These are phyloP conservation scores for Eptesicus fuscus DNA, from an alignment of 2,113 vertebrate species.

Conservation along the genomic window DNA sequence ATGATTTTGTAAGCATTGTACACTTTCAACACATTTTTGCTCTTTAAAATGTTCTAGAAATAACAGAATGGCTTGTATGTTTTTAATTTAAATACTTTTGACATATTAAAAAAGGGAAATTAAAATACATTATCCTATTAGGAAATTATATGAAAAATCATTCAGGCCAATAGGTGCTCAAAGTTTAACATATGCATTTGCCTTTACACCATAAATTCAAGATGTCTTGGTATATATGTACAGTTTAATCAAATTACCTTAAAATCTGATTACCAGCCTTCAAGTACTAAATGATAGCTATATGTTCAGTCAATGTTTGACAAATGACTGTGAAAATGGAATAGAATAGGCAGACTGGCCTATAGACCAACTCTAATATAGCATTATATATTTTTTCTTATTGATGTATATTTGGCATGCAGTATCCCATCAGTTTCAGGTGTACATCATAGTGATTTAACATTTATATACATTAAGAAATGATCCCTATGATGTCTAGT, in stretches of 20 bases:
- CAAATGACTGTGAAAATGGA: background rate
- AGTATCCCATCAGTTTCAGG: background rate
- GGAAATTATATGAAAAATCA: background rate
- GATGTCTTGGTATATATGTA: background rate
- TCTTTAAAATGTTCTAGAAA: constrained; percentile 5
- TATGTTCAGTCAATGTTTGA: background rate
- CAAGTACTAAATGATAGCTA: background rate
- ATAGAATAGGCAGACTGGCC: background rate
- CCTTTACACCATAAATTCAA: background rate
- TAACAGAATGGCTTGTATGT: background rate
- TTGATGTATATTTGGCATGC: background rate
- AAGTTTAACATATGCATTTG: background rate
- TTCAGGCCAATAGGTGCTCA: background rate
- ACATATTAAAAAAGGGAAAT: background rate
- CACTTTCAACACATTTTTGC: background rate
- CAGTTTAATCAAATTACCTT: background rate
- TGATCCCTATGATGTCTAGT: background rate
- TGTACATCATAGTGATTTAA: background rate
- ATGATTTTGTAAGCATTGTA: background rate
- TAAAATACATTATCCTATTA: background rate
- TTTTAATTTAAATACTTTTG: background rate
- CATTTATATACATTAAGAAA: background rate
- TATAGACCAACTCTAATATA: background rate
- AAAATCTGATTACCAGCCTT: background rate
- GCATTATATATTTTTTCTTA: background rate